Evolutionary conservation across 1,140 invertebrate species (phyloP), one percentile per base, ranked within the genome.

Genomic region (Brachionus angularis): DNA sequence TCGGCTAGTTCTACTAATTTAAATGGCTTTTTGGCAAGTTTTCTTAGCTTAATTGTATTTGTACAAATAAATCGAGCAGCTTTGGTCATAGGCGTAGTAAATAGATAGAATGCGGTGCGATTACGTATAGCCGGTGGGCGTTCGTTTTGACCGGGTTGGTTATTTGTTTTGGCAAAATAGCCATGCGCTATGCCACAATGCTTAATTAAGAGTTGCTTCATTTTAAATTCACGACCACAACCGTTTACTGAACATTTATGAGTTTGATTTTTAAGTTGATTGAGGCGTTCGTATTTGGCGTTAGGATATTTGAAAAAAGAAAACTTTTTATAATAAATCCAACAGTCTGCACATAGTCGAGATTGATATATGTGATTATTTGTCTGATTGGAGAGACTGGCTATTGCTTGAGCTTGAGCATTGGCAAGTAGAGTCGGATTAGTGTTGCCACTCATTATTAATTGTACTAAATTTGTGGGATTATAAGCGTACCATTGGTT

Each of bases 301-400:
- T 78, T 83, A 44, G 80, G 78, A 77, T 81, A 82, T 74, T 95
- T 96, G 16, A 98, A 86, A 74, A 94, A 95, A 64, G 94, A 95
- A 82, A 95, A 96, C 79, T 96, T 96, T 81, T 97, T 97, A 93
- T 94, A 99, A 80, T 96, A 96, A 33, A 86, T 86, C 94, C 94
- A 98, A 83, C 96, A 98, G 2, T 85, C 83, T 73, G 89, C 87
- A 83, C 96, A 98, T 10, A 98, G 82, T 73, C 93, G 88, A 81
- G 90, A 91, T 76, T 93, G 89, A 7, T 29, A 33, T 23, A 67
- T 50, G 34, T 52, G 34, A 1, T 27, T 42, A 18, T 44, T 39
- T 83, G 90, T 85, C 76, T 91, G 88, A 12, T 50, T 46, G 7
- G 42, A 27, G 10, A 10, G 39, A 42, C 10, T 42, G 10, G 62